Evolutionary conservation across 2,113 vertebrate genomes (phyloP).

Genomic region (Lates calcarifer): DNA sequence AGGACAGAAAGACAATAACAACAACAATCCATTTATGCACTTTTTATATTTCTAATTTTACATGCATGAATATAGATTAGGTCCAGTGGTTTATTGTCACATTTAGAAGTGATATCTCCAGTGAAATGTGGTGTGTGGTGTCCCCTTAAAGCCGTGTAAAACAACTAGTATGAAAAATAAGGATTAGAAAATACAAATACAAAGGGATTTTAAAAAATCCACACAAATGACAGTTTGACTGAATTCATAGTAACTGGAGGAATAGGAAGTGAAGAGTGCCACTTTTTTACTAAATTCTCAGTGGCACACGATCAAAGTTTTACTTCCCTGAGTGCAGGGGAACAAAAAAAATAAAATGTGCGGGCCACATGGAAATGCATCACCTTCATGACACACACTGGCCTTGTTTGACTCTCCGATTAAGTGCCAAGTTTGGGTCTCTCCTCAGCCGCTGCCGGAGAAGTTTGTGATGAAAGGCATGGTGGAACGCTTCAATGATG

Average conservation of each 20-base stretch:
- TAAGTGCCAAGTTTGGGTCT: background rate
- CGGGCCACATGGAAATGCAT: background rate
- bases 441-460: constrained; percentile 92
- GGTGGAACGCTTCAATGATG: constrained; percentile 95
- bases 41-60: too few relatives aligned
- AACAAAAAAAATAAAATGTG: background rate
- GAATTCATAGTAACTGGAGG: too few relatives aligned
- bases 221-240: too few relatives aligned
- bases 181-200: too few relatives aligned
- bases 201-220: too few relatives aligned
- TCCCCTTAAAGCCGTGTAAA: too few relatives aligned
- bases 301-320: background rate
- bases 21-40: background rate
- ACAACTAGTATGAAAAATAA: too few relatives aligned
- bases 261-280: background rate
- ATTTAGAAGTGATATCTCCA: too few relatives aligned
- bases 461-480: constrained; percentile 98
- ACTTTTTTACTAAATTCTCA: background rate
- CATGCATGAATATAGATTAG: too few relatives aligned
- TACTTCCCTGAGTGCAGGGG: background rate
- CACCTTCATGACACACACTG: background rate
- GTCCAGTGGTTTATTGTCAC: too few relatives aligned
- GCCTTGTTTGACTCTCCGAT: background rate
- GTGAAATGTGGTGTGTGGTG: too few relatives aligned
- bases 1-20: background rate